These are phyloP conservation scores for Pterocles burchelli DNA, from an alignment of 2,113 vertebrate genomes.

Conservation along the genomic window DNA sequence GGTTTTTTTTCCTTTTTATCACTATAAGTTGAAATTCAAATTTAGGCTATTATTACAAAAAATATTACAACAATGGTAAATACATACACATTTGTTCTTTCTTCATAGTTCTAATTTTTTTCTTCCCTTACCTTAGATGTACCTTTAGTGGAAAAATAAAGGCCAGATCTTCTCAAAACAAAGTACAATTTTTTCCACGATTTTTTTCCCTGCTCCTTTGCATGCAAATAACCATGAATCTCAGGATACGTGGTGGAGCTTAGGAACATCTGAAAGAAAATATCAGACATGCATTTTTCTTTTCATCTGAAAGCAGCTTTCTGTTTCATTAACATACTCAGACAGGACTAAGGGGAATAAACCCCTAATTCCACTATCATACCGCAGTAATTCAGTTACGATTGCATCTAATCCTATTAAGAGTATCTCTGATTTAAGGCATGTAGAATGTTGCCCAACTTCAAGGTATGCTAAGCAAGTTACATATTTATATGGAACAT, in stretches of 20 bases:
- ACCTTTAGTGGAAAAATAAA: constrained; percentile 97
- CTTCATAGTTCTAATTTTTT: neutral
- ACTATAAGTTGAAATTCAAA: neutral
- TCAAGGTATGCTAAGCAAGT: constrained; percentile 8
- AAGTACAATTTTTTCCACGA: constrained; percentile 96
- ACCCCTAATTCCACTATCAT: neutral
- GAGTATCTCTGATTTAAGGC: neutral
- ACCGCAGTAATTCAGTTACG: neutral
- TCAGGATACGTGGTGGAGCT: constrained; percentile 93
- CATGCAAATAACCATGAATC: constrained; percentile 92
- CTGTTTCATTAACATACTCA: neutral
- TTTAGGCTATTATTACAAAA: neutral
- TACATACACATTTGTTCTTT: neutral
- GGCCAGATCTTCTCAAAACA: constrained; percentile 92
- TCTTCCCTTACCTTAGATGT: constrained; percentile 88
- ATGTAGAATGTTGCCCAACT: neutral
- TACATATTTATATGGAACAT: constrained; percentile 22
- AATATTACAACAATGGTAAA: neutral
- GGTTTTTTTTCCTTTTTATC: neutral
- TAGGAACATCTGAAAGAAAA: constrained; percentile 87
- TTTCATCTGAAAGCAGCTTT: neutral
- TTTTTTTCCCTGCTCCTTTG: constrained; percentile 92
- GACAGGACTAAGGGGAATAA: neutral
- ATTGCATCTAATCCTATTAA: neutral
- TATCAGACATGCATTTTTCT: neutral